phyloP scores from a whole-genome alignment of 2,113 vertebrate genomes.

The Collichthys lucidus region DNA sequence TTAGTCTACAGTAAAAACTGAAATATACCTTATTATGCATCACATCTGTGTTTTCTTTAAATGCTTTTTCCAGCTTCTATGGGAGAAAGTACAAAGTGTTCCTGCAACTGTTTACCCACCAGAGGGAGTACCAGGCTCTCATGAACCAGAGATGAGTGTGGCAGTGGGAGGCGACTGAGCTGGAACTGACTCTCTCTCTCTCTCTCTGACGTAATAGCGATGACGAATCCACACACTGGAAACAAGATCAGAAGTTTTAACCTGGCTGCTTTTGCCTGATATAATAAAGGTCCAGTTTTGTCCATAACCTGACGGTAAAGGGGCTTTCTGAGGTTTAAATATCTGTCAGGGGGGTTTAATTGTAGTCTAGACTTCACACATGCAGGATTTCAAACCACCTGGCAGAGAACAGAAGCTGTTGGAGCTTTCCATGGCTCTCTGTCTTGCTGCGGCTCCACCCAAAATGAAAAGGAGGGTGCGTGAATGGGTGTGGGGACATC shows the following conservation, averaged over 20 bases:
- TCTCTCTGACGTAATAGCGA: conserved; percentile 5
- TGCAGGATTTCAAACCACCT: conserved; percentile 2
- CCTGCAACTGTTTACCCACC: conserved; percentile 89
- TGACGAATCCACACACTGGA: conserved; percentile 24
- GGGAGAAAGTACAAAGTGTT: conserved; percentile 94
- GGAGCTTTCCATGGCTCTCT: not conserved
- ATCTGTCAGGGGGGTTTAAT: not conserved
- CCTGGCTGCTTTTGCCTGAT: conserved; percentile 5
- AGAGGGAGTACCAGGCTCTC: conserved; percentile 90
- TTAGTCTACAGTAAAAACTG: not conserved
- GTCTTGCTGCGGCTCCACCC: conserved; percentile 1
- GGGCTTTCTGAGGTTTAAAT: not conserved
- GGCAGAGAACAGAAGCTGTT: not conserved
- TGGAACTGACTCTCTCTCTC: conserved; percentile 12
- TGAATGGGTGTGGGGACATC: not conserved
- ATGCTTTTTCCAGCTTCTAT: conserved; percentile 87
- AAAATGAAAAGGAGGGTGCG: not conserved
- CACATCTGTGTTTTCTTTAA: not conserved
- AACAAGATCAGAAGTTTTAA: not conserved
- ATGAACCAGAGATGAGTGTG: conserved; percentile 82
- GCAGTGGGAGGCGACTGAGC: conserved; percentile 7
- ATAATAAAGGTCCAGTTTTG: not conserved
- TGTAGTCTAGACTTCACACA: not conserved
- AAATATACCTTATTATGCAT: not conserved
- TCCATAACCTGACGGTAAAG: not conserved